These are phyloP conservation scores for Epinephelus coioides DNA, from an alignment of 2,797 vertebrate species.

Conservation along the genomic window DNA sequence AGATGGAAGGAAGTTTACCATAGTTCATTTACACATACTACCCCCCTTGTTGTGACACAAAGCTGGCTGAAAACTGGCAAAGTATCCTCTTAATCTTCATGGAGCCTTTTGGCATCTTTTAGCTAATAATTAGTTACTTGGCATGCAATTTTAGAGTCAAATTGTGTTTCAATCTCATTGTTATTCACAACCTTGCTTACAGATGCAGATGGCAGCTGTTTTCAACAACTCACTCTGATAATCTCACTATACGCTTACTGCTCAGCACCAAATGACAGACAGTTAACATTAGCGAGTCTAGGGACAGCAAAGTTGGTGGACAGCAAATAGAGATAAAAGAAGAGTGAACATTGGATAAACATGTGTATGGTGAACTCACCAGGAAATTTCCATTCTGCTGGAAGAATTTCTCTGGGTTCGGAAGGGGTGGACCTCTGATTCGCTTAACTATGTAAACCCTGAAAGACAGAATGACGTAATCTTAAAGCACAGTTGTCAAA, in stretches of 20 bases:
- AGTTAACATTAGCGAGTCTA: no score
- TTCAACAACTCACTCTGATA: no score
- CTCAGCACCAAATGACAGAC: no score
- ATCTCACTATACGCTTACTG: no score
- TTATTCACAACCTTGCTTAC: background rate
- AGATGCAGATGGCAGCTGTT: background rate
- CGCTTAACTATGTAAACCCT: constrained; percentile 55
- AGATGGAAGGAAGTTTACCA: no score
- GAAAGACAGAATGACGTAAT: background rate
- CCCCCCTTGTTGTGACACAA: no score
- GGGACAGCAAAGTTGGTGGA: no score
- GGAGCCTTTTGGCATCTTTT: background rate
- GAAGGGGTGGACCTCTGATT: constrained; percentile 50
- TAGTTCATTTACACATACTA: no score
- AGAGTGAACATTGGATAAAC: no score
- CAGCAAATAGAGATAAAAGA: no score
- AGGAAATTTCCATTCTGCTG: constrained; percentile 42
- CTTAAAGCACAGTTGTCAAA: background rate
- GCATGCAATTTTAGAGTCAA: background rate
- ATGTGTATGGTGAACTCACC: constrained; percentile 38
- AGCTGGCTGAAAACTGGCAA: no score
- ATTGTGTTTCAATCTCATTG: background rate
- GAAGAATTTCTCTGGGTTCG: constrained; percentile 62
- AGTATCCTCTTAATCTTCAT: background rate
- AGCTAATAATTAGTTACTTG: background rate